A percentile compares a stretch with the other conserved stretches of the same genome.
These are phyloP conservation scores for Agrypnia vestita DNA, from an alignment of 1,140 invertebrate genomes.

Conservation along the genomic window DNA sequence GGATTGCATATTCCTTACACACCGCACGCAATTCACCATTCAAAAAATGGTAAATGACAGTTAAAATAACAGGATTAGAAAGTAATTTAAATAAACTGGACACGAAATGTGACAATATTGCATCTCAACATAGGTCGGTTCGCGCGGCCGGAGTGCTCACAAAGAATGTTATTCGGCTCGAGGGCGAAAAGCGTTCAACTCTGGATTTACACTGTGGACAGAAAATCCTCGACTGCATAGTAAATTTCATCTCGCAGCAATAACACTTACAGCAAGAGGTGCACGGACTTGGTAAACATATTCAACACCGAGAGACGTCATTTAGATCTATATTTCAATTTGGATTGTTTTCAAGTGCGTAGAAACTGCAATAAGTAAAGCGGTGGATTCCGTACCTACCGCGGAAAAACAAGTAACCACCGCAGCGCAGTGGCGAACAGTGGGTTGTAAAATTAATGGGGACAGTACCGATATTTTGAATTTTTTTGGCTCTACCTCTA, in stretches of 20 bases:
- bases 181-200: conserved; percentile 44
- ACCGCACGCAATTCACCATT: too few relatives aligned
- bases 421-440: too few relatives aligned
- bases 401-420: too few relatives aligned
- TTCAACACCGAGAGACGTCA: not conserved
- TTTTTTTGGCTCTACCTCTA: too few relatives aligned
- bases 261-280: not conserved
- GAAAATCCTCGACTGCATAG: not conserved
- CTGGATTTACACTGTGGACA: conserved; percentile 33
- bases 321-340: not conserved
- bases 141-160: conserved; percentile 28
- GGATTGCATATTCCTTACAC: too few relatives aligned
- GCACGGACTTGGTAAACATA: not conserved
- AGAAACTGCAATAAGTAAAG: not conserved
- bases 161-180: not conserved
- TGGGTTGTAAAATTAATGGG: too few relatives aligned
- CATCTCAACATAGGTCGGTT: not conserved
- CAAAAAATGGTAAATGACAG: too few relatives aligned
- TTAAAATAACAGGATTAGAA: too few relatives aligned
- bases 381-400: too few relatives aligned
- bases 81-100: not conserved
- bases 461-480: too few relatives aligned
- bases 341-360: not conserved
- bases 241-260: conserved; percentile 15
- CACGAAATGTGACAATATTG: too few relatives aligned